A percentile compares a stretch with the other conserved stretches of the same genome.
Conservation (phyloP, 2,888 invertebrate genomes). For the Oxyteleia sp. region DNA sequence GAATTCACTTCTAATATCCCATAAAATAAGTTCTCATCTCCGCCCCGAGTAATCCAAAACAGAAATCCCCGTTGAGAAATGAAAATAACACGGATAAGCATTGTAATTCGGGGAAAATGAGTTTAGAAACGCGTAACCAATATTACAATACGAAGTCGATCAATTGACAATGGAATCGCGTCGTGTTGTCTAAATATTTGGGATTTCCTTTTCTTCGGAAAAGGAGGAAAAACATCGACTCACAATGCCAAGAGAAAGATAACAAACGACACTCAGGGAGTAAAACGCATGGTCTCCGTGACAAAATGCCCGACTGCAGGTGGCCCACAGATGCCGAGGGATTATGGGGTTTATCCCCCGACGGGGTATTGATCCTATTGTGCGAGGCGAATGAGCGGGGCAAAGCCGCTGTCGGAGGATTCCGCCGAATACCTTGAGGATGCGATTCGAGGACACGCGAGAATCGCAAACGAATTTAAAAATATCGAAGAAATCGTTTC, state of each 20-base stretch:
- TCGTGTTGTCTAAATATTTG: conserved; percentile 85
- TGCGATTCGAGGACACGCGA: conserved; percentile 65
- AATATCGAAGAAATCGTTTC: conserved; percentile 14
- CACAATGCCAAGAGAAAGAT: conserved; percentile 40
- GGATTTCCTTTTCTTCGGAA: conserved; percentile 74
- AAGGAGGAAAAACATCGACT: conserved; percentile 73
- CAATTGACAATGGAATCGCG: conserved; percentile 78
- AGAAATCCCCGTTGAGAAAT: conserved; percentile 19
- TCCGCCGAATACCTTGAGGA: conserved; percentile 65
- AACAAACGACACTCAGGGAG: conserved; percentile 72
- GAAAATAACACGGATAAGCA: conserved; percentile 45
- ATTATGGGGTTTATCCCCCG: conserved; percentile 87
- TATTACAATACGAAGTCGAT: conserved; percentile 69
- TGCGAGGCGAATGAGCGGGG: conserved; percentile 78
- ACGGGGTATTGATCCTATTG: conserved; percentile 88
- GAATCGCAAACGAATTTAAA: conserved; percentile 29
- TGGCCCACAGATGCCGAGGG: conserved; percentile 87
- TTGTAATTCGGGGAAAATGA: conserved; percentile 59
- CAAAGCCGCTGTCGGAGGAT: conserved; percentile 71
- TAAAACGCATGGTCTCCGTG: conserved; percentile 82
- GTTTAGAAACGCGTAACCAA: conserved; percentile 58
- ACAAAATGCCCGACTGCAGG: conserved; percentile 87
- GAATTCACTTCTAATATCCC: conserved; percentile 31
- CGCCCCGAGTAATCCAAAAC: conserved; percentile 26
- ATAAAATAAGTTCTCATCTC: conserved; percentile 45